phyloP scores from a whole-genome alignment of 1,140 invertebrate species.

The Drosophila pseudoobscura region DNA sequence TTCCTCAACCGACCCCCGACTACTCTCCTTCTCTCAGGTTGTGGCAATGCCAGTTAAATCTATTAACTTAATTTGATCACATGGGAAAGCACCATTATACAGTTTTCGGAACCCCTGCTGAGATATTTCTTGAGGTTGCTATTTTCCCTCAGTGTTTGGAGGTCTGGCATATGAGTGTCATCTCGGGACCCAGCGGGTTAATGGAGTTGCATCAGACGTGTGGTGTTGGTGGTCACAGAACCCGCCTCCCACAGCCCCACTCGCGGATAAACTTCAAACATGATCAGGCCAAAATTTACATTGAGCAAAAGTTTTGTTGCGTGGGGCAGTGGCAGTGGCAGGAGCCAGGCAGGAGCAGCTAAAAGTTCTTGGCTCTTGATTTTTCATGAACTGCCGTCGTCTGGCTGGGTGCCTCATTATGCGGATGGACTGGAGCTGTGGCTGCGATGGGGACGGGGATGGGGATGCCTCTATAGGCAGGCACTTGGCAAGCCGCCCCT shows the following conservation, averaged over 20 bases:
- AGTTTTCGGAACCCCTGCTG: constrained; percentile 31
- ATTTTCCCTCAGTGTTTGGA: background rate
- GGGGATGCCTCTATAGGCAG: constrained; percentile 18
- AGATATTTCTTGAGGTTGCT: constrained; percentile 14
- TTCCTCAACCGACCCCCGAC: too few relatives aligned
- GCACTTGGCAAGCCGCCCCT: constrained; percentile 56
- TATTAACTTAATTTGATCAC: too few relatives aligned
- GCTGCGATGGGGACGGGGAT: background rate
- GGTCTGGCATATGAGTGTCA: constrained; percentile 29
- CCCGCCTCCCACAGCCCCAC: background rate
- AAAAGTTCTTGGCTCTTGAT: constrained; percentile 67
- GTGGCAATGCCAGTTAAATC: too few relatives aligned
- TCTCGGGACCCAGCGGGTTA: constrained; percentile 37
- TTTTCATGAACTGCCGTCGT: constrained; percentile 72
- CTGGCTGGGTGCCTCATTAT: constrained; percentile 72
- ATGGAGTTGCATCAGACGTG: constrained; percentile 48
- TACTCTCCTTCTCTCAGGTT: too few relatives aligned
- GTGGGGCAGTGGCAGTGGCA: constrained; percentile 1
- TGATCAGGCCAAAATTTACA: constrained; percentile 49
- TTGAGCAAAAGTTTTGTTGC: constrained; percentile 45
- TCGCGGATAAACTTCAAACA: constrained; percentile 47
- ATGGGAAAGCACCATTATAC: too few relatives aligned
- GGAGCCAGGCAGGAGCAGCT: constrained; percentile 1
- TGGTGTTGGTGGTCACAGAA: constrained; percentile 36
- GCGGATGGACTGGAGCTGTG: constrained; percentile 24